phyloP scores from a whole-genome alignment of 2,888 invertebrate genomes.

The Lasioglossum villosulum region DNA sequence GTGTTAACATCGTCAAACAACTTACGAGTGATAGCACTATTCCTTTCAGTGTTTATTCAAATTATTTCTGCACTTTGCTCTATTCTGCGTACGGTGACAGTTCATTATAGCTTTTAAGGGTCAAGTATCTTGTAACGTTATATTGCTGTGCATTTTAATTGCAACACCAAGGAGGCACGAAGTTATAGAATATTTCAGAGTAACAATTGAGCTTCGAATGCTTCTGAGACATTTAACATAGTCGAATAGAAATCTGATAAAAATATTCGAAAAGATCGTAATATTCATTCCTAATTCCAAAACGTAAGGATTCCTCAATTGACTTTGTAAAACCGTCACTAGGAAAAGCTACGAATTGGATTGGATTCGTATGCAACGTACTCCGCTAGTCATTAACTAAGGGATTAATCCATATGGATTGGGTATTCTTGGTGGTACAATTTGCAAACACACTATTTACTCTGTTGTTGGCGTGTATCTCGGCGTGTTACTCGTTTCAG shows the following conservation, averaged over 20 bases:
- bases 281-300: too few relatives aligned
- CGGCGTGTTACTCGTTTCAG: constrained; percentile 27
- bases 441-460: constrained; percentile 35
- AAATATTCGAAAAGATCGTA: background rate
- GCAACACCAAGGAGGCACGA: background rate
- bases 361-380: background rate
- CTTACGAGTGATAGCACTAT: too few relatives aligned
- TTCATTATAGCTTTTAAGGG: background rate
- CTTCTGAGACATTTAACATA: background rate
- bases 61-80: too few relatives aligned
- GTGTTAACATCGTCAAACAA: too few relatives aligned
- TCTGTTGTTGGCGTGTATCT: constrained; percentile 37
- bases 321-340: background rate
- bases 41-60: too few relatives aligned
- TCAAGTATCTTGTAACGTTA: background rate
- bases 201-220: background rate
- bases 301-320: background rate
- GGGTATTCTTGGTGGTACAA: background rate
- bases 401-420: background rate
- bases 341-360: background rate
- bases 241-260: background rate
- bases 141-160: background rate
- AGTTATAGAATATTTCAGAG: background rate
- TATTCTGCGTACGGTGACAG: too few relatives aligned
- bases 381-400: background rate